Conservation (phyloP, 1,140 invertebrate genomes). For the Linepithema humile region DNA sequence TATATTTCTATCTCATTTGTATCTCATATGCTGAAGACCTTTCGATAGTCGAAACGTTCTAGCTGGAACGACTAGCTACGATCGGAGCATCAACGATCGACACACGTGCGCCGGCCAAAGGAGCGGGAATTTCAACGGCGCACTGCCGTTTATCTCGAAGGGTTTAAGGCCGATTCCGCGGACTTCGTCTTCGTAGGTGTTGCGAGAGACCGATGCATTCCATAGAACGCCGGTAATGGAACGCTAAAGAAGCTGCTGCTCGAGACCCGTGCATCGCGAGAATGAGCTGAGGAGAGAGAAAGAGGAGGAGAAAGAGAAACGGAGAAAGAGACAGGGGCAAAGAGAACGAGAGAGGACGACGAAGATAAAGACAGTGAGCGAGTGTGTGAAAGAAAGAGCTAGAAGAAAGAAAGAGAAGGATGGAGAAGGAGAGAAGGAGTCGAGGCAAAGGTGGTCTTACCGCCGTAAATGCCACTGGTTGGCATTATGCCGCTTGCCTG, state of each 20-base stretch:
- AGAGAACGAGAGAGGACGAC: constrained; percentile 36
- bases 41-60: not conserved
- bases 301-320: constrained; percentile 44
- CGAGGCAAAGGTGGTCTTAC: constrained; percentile 80
- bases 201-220: constrained; percentile 70
- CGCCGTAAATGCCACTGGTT: constrained; percentile 84
- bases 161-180: constrained; percentile 47
- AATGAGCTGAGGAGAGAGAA: constrained; percentile 28
- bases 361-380: constrained; percentile 36
- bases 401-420: constrained; percentile 43
- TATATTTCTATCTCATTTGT: too few species aligned
- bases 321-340: constrained; percentile 45
- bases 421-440: constrained; percentile 55
- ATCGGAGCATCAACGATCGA: not conserved
- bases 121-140: constrained; percentile 4
- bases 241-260: constrained; percentile 72
- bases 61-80: not conserved
- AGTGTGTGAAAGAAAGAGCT: constrained; percentile 63
- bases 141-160: constrained; percentile 6
- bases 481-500: constrained; percentile 81
- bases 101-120: not conserved
- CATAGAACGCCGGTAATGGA: constrained; percentile 67
- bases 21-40: not conserved
- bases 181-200: constrained; percentile 62
- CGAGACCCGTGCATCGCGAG: constrained; percentile 58